Evolutionary conservation across 2,888 invertebrate genomes (phyloP).

Genomic region (Coleophora flavipennella): DNA sequence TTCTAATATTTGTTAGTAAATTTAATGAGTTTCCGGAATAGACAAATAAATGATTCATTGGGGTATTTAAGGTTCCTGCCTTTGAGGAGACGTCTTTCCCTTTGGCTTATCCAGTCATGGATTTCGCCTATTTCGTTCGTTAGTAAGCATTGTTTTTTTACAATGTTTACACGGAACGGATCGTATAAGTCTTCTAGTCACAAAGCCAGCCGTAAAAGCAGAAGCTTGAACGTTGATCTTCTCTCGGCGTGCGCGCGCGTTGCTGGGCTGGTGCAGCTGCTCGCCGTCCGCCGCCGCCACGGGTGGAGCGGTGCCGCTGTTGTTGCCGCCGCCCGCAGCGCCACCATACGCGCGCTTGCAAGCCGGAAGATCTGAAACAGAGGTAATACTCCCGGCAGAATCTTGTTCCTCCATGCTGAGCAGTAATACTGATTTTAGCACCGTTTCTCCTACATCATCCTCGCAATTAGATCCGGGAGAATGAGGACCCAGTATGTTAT

Average conservation of each 20-base stretch:
- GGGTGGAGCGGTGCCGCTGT: not conserved
- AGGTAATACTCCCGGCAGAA: not conserved
- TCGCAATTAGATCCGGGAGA: conserved; percentile 7
- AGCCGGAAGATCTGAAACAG: not conserved
- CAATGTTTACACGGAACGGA: not conserved
- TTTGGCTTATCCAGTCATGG: not conserved
- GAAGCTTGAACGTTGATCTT: not conserved
- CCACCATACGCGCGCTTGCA: not conserved
- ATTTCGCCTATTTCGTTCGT: not conserved
- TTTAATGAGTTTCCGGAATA: not conserved
- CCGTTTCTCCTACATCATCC: conserved; percentile 1
- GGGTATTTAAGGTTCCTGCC: conserved; percentile 1
- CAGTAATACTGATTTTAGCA: not conserved
- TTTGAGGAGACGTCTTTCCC: not conserved
- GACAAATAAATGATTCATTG: not conserved
- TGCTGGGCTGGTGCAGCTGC: not conserved
- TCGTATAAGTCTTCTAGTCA: not conserved
- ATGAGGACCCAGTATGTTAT: conserved; percentile 8
- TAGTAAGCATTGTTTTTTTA: not conserved
- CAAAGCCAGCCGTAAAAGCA: conserved; percentile 2
- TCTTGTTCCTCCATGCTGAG: not conserved
- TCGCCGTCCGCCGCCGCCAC: not conserved
- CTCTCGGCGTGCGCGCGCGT: not conserved
- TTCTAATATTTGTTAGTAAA: not conserved
- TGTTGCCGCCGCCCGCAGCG: not conserved